phyloP scores from a whole-genome alignment of 2,797 vertebrate species.

The Toxotes lorentzi region DNA sequence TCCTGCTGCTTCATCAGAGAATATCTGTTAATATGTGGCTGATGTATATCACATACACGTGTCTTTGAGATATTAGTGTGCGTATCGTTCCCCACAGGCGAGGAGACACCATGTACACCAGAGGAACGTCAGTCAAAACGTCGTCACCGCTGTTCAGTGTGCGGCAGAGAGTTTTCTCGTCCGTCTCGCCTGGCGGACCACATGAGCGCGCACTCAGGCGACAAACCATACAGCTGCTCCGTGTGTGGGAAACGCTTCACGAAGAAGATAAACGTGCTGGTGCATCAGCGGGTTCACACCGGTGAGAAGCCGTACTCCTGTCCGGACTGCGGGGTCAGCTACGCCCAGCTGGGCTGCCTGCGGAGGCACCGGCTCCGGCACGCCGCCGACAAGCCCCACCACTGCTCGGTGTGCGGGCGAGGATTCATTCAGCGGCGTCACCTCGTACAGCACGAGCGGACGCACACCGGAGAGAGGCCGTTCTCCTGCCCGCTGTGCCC shows the following conservation, averaged over 20 bases:
- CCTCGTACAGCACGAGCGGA: slow-evolving; percentile 66
- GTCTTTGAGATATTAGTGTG: neutral
- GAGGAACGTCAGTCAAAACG: neutral
- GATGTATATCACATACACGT: neutral
- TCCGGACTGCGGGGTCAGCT: slow-evolving; percentile 62
- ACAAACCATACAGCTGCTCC: slow-evolving; percentile 64
- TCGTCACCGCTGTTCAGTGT: slow-evolving; percentile 49
- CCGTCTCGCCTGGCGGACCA: slow-evolving; percentile 66
- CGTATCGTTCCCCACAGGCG: slow-evolving; percentile 10
- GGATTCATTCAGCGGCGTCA: slow-evolving; percentile 67
- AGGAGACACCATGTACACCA: neutral
- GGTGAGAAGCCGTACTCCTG: slow-evolving; percentile 73
- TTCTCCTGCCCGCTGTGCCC: slow-evolving; percentile 68
- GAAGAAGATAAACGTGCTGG: slow-evolving; percentile 56
- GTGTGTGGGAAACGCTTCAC: slow-evolving; percentile 68
- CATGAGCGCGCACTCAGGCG: slow-evolving; percentile 51
- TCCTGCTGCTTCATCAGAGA: neutral
- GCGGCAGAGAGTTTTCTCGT: slow-evolving; percentile 50
- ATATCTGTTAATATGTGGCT: neutral
- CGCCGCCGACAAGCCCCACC: slow-evolving; percentile 52
- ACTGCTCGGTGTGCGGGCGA: slow-evolving; percentile 58
- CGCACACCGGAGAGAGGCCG: slow-evolving; percentile 73
- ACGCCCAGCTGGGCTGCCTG: slow-evolving; percentile 65
- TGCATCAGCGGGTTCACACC: slow-evolving; percentile 69
- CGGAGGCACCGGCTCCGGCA: slow-evolving; percentile 62